phyloP scores from a whole-genome alignment of 2,888 invertebrate genomes.

The Eudasyphora cyanicolor region DNA sequence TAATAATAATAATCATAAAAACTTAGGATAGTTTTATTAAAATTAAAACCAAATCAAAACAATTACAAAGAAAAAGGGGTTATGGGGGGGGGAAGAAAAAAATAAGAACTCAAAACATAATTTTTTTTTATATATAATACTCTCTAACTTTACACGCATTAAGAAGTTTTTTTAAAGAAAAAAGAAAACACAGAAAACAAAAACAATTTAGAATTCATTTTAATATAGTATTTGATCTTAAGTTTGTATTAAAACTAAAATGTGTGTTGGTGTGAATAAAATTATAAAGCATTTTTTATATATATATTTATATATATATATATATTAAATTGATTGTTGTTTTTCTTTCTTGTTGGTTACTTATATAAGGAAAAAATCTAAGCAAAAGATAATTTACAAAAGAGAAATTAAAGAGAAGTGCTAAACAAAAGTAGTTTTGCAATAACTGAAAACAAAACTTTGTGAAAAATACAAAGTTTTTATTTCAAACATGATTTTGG shows the following conservation, averaged over 20 bases:
- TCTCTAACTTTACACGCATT: constrained; percentile 38
- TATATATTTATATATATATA: too few relatives aligned
- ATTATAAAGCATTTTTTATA: constrained; percentile 65
- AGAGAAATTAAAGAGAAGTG: constrained; percentile 17
- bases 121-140: constrained; percentile 69
- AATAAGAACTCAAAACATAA: constrained; percentile 72
- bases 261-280: too few relatives aligned
- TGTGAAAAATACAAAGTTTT: constrained; percentile 37
- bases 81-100: constrained; percentile 57
- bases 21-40: constrained; percentile 32
- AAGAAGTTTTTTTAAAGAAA: constrained; percentile 31
- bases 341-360: constrained; percentile 16
- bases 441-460: constrained; percentile 8
- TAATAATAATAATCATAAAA: constrained; percentile 62
- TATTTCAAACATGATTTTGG: background rate
- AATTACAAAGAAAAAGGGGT: constrained; percentile 52
- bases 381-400: constrained; percentile 60
- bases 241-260: constrained; percentile 33
- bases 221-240: constrained; percentile 22
- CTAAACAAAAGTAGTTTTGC: background rate
- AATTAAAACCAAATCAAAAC: constrained; percentile 43
- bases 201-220: constrained; percentile 60
- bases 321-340: constrained; percentile 15
- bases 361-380: constrained; percentile 42
- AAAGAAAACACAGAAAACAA: constrained; percentile 27